Evolutionary conservation across 2,113 vertebrate genomes (phyloP), one percentile per base, ranked within the genome.

Genomic region (Scopus umbretta): DNA sequence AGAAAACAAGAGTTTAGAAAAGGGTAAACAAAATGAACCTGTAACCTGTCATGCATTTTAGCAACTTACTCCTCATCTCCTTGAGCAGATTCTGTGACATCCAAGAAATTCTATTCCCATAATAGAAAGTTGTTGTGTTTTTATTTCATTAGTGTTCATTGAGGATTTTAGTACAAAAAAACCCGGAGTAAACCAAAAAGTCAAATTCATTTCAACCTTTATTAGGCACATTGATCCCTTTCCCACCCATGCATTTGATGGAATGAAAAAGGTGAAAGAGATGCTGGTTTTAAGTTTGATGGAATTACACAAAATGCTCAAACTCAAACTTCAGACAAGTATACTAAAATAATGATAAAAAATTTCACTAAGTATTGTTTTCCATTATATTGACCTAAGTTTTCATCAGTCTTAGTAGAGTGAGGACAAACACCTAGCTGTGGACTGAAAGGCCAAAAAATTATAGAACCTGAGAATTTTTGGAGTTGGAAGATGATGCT

Each of bases 141-240:
- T 86, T 75, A 56, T 92, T 86, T 83, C 40, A 42, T 47, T 90
- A 56, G 22, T 47, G 26, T 68, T 3, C 7, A 7, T 32, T 10
- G 10, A 90, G 13, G 50, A 74, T 75, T 72, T 76, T 80, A 78
- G 50, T 71, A 70, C 53, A 45, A 88, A 92, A 84, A 62, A 14
- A 47, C 63, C 11, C 12, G 29, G 63, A 82, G 13, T 73, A 93
- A 92, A 79, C 15, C 17, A 79, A 78, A 94, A 90, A 65, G 49
- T 79, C 66, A 72, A 63, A 82, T 85, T 95, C 3, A 89, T 95
- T 96, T 95, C 82, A 96, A 89, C 73, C 76, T 88, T 32, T 73
- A 11, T 96, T 92, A 93, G 61, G 65, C 61, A 85, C 7, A 80
- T 91, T 66, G 66, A 93, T 92, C 47, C 58, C 34, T 47, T 82